Percentiles rank a stretch among this genome's conserved stretches.
phyloP scores from a whole-genome alignment of 30 jellyfish, hydroid and myxozoan genomes.

The Rhopilema esculentum region DNA sequence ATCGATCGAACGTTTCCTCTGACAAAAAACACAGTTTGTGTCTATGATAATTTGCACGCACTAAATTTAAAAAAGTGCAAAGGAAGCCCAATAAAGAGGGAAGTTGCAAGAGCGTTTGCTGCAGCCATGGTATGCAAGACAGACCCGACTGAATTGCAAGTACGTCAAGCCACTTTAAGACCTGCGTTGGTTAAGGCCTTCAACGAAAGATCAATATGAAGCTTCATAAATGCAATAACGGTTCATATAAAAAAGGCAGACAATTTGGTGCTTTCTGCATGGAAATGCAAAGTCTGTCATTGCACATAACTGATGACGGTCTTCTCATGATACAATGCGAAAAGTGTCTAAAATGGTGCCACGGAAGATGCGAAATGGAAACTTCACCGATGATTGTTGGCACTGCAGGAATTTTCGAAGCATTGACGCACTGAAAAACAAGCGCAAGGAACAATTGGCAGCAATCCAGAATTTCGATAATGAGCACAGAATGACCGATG shows the following conservation, averaged over 20 bases:
- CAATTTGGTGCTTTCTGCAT: neutral
- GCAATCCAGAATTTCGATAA: neutral
- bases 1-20: too few relatives aligned
- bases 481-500: neutral
- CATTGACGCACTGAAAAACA: neutral
- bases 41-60: too few relatives aligned
- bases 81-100: too few relatives aligned
- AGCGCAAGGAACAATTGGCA: neutral
- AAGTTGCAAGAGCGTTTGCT: neutral
- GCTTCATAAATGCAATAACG: neutral
- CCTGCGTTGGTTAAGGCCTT: neutral
- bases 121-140: neutral
- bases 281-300: neutral
- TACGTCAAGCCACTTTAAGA: neutral
- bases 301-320: neutral
- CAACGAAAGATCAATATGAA: neutral
- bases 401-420: neutral
- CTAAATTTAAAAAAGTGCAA: too few relatives aligned
- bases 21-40: too few relatives aligned
- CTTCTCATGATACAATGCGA: neutral
- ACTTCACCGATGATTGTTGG: neutral
- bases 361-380: neutral
- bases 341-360: neutral
- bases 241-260: neutral
- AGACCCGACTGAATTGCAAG: neutral